Base-by-base conservation (phyloP, 2,797 vertebrate species). In the Notolabrus celidotus region DNA sequence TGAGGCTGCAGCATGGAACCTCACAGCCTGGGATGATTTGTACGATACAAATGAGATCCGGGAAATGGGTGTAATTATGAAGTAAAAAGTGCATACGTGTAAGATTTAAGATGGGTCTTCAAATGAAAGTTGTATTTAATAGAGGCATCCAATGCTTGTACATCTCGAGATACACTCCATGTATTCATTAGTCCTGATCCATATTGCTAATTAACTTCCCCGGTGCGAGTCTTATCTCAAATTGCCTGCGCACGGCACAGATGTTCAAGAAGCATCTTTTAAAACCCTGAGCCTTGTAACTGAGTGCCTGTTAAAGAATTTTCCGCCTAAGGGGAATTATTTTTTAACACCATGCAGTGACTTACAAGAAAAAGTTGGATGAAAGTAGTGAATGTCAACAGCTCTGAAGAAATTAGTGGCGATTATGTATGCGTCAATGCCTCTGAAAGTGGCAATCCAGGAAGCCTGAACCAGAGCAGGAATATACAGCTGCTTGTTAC, bases 141-240 rank as follows among this genome's bases (percentile, higher is more conserved):
- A 85, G 81, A 83, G 20, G 10, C 66, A 83, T 74, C 39, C 70
- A 71, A 58, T 71, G 52, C 77, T 83, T 78, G n/a, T 80, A 55
- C 70, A 77, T 84, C 77, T 85, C 36, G 1, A 82, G 73, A 90
- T 80, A 53, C 57, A 77, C 80, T 86, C 63, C 67, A 72, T 75
- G 73, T 78, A 79, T 88, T 91, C 87, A 90, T 89, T 86, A 88
- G 71, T 76, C 51, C 75, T 79, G 79, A 90, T 88, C 79, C 86
- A 87, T 86, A 86, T 67, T 87, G 77, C 83, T 88, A 90, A 91
- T 92, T 91, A 89, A 88, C 86, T 85, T 85, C 78, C 79, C 78
- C 82, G 60, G 66, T 68, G 73, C 25, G 54, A 75, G 69, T 72
- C 82, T 85, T 81, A 80, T 80, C 79, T 86, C 77, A 87, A 86